These are phyloP conservation scores for Megalurothrips usitatus DNA, from an alignment of 2,888 invertebrate genomes.

Conservation along the genomic window DNA sequence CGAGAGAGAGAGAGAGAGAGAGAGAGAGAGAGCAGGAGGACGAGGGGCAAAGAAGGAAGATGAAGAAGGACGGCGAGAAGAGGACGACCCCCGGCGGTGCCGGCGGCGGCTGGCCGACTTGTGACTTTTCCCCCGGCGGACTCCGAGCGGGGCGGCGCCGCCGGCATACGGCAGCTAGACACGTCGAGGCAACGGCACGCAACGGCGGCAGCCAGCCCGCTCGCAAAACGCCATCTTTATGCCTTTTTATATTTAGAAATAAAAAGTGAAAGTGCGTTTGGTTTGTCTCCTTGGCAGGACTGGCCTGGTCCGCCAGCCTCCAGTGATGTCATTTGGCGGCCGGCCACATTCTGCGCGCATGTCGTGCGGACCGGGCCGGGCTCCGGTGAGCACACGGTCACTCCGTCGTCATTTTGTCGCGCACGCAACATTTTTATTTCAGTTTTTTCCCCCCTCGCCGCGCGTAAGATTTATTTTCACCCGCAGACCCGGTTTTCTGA, in stretches of 20 bases:
- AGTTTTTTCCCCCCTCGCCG: too few species aligned
- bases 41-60: too few species aligned
- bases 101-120: neutral
- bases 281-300: neutral
- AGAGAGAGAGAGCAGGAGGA: too few species aligned
- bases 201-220: neutral
- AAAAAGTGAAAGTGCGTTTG: neutral
- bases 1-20: too few species aligned
- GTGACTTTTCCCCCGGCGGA: too few species aligned
- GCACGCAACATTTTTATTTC: too few species aligned
- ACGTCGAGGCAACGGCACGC: neutral
- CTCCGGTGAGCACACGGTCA: too few species aligned
- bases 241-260: neutral
- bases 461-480: too few species aligned
- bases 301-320: neutral
- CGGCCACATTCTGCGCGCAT: neutral
- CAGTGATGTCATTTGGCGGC: neutral
- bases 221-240: neutral
- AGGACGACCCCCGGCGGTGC: neutral
- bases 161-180: neutral
- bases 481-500: too few species aligned
- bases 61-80: too few species aligned
- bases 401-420: too few species aligned
- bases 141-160: neutral
- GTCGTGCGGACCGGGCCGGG: too few species aligned